Evolutionary conservation across 1,140 invertebrate species (phyloP), one percentile per base, ranked within the genome.

Genomic region (Bombus terrestris): DNA sequence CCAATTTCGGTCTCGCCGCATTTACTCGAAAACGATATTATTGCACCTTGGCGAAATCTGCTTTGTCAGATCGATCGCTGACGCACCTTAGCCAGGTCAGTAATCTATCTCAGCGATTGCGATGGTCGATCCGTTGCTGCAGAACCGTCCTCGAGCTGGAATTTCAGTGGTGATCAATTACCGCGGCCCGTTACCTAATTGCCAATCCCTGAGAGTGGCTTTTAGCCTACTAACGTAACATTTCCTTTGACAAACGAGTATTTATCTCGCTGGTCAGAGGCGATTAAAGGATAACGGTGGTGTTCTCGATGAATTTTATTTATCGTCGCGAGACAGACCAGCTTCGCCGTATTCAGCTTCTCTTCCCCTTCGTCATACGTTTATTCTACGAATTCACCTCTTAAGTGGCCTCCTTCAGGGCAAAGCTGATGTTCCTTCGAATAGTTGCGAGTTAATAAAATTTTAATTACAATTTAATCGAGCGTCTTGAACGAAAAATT

Each of bases 161-260:
- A 88, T 88, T 87, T 78, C 81, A 72, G 28, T 59, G 32, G 72
- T 81, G 75, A 88, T 83, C 43, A 82, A 72, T 81, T 84, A 66
- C 82, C 37, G 41, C 39, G 59, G 28, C 13, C 74, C 18, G 80
- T 82, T 86, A 77, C 32, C 81, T 83, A 57, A 74, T 74, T 81
- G 77, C 78, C 71, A 79, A 85, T 81, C 57, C 74, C 76, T 47
- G 83, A 84, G 66, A 84, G 76, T 79, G 76, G 83, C 83, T 84
- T 43, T 78, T 47, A 71, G 76, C 64, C 66, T 83, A 68, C 81
- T 79, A 53, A 72, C 37, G 32, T 37, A 80, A 79, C 66, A 18
- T 80, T 84, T 80, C 76, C 76, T 72, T 84, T 72, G 83, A 72
- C 39, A 47, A 72, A 71, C 39, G 53, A 64, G 32, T 72, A 37